Conservation (phyloP, 2,797 vertebrate species). For the Channallabes apus region DNA sequence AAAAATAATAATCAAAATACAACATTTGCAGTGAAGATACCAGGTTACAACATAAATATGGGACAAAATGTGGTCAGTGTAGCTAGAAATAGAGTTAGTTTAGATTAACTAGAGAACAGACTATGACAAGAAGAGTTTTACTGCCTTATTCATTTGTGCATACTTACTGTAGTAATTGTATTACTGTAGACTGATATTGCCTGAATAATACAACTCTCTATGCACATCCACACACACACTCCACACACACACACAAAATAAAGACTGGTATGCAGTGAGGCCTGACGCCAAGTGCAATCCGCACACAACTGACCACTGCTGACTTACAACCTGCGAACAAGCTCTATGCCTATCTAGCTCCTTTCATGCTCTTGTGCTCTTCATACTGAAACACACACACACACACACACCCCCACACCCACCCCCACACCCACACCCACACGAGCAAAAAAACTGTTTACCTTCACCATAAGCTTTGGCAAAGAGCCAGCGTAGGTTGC, state of each 20-base stretch:
- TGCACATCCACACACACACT: constrained; percentile 18
- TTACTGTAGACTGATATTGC: neutral
- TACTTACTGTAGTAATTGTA: neutral
- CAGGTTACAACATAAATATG: neutral
- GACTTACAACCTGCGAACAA: constrained; percentile 31
- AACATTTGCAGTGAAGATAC: neutral
- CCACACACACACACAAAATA: constrained; percentile 22
- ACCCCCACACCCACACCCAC: neutral
- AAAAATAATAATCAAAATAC: neutral
- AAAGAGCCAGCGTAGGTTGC: constrained; percentile 95
- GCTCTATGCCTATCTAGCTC: neutral
- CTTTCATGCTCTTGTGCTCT: neutral
- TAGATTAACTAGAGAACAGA: neutral
- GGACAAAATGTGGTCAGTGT: neutral
- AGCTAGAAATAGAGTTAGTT: neutral
- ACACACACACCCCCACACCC: neutral
- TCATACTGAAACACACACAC: neutral
- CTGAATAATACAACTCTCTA: neutral
- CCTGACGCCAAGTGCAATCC: constrained; percentile 4
- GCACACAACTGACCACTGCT: constrained; percentile 29
- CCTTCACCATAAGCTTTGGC: constrained; percentile 93
- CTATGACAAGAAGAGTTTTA: neutral
- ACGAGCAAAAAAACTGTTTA: constrained; percentile 62
- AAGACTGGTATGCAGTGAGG: constrained; percentile 14
- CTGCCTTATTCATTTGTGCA: neutral